These are phyloP conservation scores for Amiota communis DNA, from an alignment of 2,888 invertebrate genomes.

Conservation along the genomic window DNA sequence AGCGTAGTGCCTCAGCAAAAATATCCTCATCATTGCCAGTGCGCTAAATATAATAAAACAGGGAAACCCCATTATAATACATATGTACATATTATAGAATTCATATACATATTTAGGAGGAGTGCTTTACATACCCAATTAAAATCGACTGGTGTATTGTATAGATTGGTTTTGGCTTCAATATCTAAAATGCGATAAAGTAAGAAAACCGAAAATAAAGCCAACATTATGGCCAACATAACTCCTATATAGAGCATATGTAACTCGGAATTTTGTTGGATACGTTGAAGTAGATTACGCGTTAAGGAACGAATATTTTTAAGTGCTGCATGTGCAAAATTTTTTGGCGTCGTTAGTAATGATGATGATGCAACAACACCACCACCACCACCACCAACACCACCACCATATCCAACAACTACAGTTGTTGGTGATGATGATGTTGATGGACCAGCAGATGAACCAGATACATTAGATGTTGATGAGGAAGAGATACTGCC, in stretches of 20 bases:
- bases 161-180: constrained; percentile 70
- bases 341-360: neutral
- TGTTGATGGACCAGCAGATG: constrained; percentile 49
- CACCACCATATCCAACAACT: constrained; percentile 34
- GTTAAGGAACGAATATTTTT: constrained; percentile 51
- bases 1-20: constrained; percentile 80
- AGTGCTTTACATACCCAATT: constrained; percentile 68
- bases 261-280: constrained; percentile 58
- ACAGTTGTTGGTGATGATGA: constrained; percentile 52
- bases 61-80: neutral
- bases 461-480: constrained; percentile 49
- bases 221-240: constrained; percentile 67
- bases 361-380: constrained; percentile 36
- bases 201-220: constrained; percentile 70
- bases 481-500: constrained; percentile 56
- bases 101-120: too few species aligned
- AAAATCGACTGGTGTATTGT: constrained; percentile 71
- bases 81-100: constrained; percentile 9
- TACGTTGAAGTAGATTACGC: constrained; percentile 50
- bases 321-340: constrained; percentile 28
- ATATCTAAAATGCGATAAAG: constrained; percentile 72
- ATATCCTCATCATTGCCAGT: constrained; percentile 77
- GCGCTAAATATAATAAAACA: constrained; percentile 52
- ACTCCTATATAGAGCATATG: constrained; percentile 71
- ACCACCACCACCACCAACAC: too few species aligned